Evolutionary conservation across 2,888 invertebrate species (phyloP).

Genomic region (Argyra leucocephala): DNA sequence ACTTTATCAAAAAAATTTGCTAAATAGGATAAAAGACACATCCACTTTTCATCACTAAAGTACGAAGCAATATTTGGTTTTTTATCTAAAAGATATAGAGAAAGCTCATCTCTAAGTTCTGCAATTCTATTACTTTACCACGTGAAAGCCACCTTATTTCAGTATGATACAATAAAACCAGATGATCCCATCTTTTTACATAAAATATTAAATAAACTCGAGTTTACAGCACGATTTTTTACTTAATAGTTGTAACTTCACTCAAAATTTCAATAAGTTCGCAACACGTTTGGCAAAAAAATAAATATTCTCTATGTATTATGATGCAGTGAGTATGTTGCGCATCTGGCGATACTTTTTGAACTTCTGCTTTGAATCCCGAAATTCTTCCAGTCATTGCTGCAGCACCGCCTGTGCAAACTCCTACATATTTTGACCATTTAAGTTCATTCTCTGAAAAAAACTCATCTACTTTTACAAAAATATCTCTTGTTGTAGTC

Average conservation of each 20-base stretch:
- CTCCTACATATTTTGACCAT: constrained; percentile 14
- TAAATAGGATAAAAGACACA: constrained; percentile 5
- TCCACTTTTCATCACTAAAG: constrained; percentile 8
- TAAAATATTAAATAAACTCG: constrained; percentile 8
- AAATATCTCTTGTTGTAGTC: background rate
- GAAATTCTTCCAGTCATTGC: constrained; percentile 10
- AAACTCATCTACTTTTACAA: background rate
- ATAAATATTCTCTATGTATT: constrained; percentile 14
- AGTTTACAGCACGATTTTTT: constrained; percentile 10
- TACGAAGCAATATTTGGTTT: constrained; percentile 9
- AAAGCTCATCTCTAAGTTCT: constrained; percentile 10
- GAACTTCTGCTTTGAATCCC: constrained; percentile 11
- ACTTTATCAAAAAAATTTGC: constrained; percentile 10
- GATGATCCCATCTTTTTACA: constrained; percentile 2
- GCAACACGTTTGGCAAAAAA: constrained; percentile 12
- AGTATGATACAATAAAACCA: background rate
- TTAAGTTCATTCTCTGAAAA: constrained; percentile 14
- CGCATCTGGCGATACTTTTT: no score
- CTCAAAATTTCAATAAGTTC: constrained; percentile 11
- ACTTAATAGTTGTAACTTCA: constrained; percentile 8
- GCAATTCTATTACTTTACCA: constrained; percentile 8
- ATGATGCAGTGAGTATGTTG: constrained; percentile 12
- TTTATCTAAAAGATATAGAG: constrained; percentile 9
- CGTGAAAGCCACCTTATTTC: constrained; percentile 9
- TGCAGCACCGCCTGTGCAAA: constrained; percentile 12